Evolutionary conservation across 2,797 vertebrate species (phyloP), one percentile per base, ranked within the genome.

Genomic region (Ctenopoma kingsleyae): DNA sequence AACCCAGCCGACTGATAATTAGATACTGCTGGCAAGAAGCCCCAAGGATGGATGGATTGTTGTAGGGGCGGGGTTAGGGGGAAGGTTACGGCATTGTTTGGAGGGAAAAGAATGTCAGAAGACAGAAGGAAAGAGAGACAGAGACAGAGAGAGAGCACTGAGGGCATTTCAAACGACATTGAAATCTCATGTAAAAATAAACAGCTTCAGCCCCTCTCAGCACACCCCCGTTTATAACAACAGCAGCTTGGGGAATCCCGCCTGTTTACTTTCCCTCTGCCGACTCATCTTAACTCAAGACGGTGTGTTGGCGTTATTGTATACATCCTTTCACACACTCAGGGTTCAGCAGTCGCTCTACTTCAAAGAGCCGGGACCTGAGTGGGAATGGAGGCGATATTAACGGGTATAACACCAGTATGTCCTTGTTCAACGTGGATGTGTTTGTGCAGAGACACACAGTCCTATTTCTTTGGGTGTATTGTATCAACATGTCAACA

Each of bases 311-410:
- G 76, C 61, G 70, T 87, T 76, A 67, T 86, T 83, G 82, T 87
- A 84, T 81, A 84, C 87, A 90, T 74, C 81, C 71, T 78, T 65
- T 78, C 69, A 78, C 74, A 81, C 84, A 80, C 57, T 87, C 76
- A 73, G 61, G 60, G 54, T 78, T 86, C 74, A 74, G 78, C 76
- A 80, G 80, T 76, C 82, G 67, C 70, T 73, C 65, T 71, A 67
- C 81, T 79, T 88, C 83, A 91, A 90, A 85, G 84, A 62, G 17
- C 47, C 15, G 3, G 64, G 67, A 52, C 71, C 69, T 27, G 70
- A 84, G 81, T 81, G 77, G 81, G 72, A 85, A 82, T 52, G 64
- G 74, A 74, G 69, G 82, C 73, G 74, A 87, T 71, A 82, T 90
- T 83, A 82, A 89, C 81, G 80, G 82, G 20, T 80, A 72, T 74